A percentile compares a stretch with the other conserved stretches of the same genome.
These are phyloP conservation scores for Sciurus niger DNA, from an alignment of 2,113 vertebrate species.

Conservation along the genomic window DNA sequence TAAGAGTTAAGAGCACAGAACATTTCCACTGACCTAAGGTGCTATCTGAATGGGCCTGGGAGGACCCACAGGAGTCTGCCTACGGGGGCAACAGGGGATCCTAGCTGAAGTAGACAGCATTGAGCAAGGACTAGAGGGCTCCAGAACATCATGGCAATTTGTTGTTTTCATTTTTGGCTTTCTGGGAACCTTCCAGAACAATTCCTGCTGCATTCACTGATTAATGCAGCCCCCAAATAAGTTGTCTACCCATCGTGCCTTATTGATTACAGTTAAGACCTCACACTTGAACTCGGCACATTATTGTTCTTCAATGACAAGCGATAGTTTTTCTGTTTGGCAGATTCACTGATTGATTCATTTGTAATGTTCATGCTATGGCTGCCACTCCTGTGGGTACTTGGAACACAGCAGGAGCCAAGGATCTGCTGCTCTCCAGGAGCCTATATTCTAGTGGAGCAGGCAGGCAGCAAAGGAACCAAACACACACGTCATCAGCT, in stretches of 20 bases:
- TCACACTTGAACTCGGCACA: neutral
- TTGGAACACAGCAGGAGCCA: neutral
- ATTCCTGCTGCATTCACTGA: neutral
- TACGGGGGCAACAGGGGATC: neutral
- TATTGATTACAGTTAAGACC: neutral
- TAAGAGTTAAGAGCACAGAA: neutral
- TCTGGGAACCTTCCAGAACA: neutral
- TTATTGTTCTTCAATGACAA: neutral
- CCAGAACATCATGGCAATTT: neutral
- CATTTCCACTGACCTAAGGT: neutral
- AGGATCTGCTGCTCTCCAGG: neutral
- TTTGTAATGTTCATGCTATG: neutral
- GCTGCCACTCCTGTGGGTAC: neutral
- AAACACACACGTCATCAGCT: neutral
- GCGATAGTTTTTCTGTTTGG: neutral
- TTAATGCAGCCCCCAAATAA: neutral
- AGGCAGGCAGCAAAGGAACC: neutral
- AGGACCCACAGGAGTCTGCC: neutral
- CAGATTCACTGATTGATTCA: neutral
- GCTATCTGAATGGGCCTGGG: neutral
- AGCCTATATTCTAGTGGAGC: neutral
- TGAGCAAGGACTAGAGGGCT: neutral
- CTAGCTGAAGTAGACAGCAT: neutral
- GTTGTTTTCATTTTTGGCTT: neutral
- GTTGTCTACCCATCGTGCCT: neutral